Evolutionary conservation across 92 coral and sea anemone genomes (phyloP), one percentile per base, ranked within the genome.

Genomic region (Parazoanthus darwini): DNA sequence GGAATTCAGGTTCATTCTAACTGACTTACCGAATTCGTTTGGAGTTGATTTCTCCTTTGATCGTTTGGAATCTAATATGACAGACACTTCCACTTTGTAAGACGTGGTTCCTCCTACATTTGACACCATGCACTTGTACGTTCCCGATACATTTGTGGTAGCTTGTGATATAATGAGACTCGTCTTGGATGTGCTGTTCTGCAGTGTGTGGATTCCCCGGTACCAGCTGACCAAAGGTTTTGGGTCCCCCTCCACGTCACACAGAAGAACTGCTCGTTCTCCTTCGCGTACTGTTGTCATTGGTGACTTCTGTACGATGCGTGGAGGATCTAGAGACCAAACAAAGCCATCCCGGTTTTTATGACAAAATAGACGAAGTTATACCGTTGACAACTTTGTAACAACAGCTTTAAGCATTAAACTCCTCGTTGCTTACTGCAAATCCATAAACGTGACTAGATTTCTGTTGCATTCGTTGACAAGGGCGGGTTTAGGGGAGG

Each of bases 201-300:
- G 87, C 22, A 68, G 26, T 6, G 43, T 54, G 16, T 68, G 56
- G 67, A 22, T 70, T 35, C 51, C 74, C 65, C 78, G 79, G 43
- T 70, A 84, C 87, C 87, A 84, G 15, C 67, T 71, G 18, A 84
- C 87, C 25, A 84, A 33, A 9, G 87, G 87, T 36, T 84, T 84
- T 18, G 79, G 87, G 36, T 84, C 87, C 66, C 87, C 87, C n/a
- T 84, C 78, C 29, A 84, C 87, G 25, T 70, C 87, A 35, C 87
- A 84, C 42, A 84, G 44, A 51, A 84, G 87, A 74, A 84, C 87
- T 29, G 25, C 16, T 22, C 79, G 71, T 70, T 35, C 78, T 46
- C 87, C 87, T 46, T 70, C 71, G 36, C 23, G 59, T 46, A 71
- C 44, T 44, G 63, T 84, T 46, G 78, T 84, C 39, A 71, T 84